phyloP scores from a whole-genome alignment of 2,797 vertebrate species.

The Chromis chromis region DNA sequence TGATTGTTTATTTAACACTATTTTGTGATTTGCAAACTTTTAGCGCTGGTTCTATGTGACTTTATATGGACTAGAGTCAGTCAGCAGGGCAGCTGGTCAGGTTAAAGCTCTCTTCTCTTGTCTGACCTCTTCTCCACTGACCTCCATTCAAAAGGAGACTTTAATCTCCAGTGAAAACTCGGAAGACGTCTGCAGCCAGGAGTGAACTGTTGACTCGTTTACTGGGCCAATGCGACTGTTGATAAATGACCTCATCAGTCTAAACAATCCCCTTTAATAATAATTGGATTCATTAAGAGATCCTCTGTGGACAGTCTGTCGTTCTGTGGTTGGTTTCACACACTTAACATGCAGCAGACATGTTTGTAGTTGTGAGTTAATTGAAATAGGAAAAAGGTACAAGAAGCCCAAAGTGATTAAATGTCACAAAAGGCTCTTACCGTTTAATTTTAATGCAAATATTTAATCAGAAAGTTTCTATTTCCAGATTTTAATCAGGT shows the following conservation, averaged over 20 bases:
- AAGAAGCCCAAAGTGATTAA: not conserved
- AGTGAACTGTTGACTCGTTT: conserved; percentile 20
- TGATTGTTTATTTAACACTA: no score
- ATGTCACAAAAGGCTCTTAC: not conserved
- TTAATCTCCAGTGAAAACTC: not conserved
- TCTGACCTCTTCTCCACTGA: conserved; percentile 7
- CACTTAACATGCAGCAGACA: conserved; percentile 1
- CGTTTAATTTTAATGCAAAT: not conserved
- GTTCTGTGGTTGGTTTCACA: conserved; percentile 14
- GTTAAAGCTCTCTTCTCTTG: not conserved
- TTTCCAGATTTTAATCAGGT: not conserved
- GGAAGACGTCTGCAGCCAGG: not conserved
- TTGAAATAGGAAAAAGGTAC: not conserved
- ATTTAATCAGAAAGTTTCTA: not conserved
- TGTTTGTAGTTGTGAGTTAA: not conserved
- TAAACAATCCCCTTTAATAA: conserved; percentile 60
- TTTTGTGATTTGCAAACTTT: no score
- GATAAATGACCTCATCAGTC: conserved; percentile 52
- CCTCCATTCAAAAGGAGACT: not conserved
- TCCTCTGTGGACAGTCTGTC: conserved; percentile 25
- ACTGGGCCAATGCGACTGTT: conserved; percentile 34
- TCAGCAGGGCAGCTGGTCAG: no score
- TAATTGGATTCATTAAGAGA: conserved; percentile 60
- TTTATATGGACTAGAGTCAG: no score
- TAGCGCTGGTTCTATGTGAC: no score